phyloP scores from a whole-genome alignment of 2,888 invertebrate species.

The Gari tellinella region DNA sequence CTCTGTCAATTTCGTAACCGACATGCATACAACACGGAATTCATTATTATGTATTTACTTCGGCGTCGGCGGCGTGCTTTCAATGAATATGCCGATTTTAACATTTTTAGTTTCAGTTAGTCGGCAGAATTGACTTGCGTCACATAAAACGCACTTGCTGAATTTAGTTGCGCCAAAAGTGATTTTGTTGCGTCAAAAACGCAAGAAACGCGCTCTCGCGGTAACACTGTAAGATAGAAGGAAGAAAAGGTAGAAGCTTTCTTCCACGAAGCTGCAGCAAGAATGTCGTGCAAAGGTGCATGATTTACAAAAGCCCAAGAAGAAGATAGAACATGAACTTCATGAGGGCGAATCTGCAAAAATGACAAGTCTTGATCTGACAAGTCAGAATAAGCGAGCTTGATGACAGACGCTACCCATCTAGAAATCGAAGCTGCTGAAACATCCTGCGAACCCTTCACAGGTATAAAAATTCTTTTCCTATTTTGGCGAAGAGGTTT shows the following conservation, averaged over 20 bases:
- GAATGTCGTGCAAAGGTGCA: neutral
- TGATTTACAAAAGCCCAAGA: conserved; percentile 1
- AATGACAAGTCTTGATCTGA: neutral
- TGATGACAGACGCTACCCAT: neutral
- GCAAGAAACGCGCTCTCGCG: too few relatives aligned
- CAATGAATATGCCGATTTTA: too few relatives aligned
- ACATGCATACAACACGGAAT: too few relatives aligned
- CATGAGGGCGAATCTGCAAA: neutral
- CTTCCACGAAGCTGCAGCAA: neutral
- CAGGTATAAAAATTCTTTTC: neutral
- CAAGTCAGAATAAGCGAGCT: neutral
- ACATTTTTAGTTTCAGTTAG: too few relatives aligned
- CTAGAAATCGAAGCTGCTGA: conserved; percentile 3
- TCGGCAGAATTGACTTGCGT: too few relatives aligned
- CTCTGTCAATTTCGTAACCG: too few relatives aligned
- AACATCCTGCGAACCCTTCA: neutral
- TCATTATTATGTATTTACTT: too few relatives aligned
- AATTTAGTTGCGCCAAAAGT: too few relatives aligned
- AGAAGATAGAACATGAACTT: neutral
- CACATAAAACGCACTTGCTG: too few relatives aligned
- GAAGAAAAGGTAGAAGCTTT: neutral
- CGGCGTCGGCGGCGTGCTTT: too few relatives aligned
- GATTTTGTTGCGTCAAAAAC: too few relatives aligned
- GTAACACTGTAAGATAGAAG: too few relatives aligned
- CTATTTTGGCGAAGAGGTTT: neutral